Evolutionary conservation across 2,113 vertebrate genomes (phyloP), one percentile per base, ranked within the genome.

Genomic region (Poecilia latipinna): DNA sequence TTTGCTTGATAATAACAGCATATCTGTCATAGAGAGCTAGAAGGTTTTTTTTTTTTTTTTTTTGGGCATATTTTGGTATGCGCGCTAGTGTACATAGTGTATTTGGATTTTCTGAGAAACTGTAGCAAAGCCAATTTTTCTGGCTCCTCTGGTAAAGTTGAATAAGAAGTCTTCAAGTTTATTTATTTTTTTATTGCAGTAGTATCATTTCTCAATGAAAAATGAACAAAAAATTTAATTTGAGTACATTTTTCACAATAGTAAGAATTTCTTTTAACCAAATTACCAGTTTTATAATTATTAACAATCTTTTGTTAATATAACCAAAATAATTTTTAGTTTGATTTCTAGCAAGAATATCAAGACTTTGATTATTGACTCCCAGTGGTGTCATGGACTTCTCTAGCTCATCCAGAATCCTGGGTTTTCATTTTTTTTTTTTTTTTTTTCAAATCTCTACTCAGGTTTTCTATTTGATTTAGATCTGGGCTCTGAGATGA

Each of bases 1-100:
- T 17, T 65, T 72, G 8, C 81, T 68, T 78, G 31, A 15, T 29
- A 17, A 19, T 48, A 31, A 26, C 67, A 28, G 74, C 51, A 31
- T 62, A 39, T 57, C 33, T 4, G 63, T 65, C 69, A 32, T 4
- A 48, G 1, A 24, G 51, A 68, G 10, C 26, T 33, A 28, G 12
- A 44, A 51, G 54, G 6, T 73, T 15, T 19, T 42, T 62, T 28
- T 28, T 28, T 28, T 35, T 28, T 35, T 61, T 64, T 12, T 12
- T 65, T 32, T 72, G 8, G 31, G 7, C 70, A 28, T 72, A 26
- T 13, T 35, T 42, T 12, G 6, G 44, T 29, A 11, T 66, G 51
- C 19, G 26, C 60, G 66, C 35, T 54, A 33, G 29, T 65, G 29
- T 28, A 8, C 8, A 26, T 44, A 61, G 19, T 73, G 12, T 37